Evolutionary conservation across 2,113 vertebrate species (phyloP), one percentile per base, ranked within the genome.

Genomic region (Pygoscelis antarcticus): DNA sequence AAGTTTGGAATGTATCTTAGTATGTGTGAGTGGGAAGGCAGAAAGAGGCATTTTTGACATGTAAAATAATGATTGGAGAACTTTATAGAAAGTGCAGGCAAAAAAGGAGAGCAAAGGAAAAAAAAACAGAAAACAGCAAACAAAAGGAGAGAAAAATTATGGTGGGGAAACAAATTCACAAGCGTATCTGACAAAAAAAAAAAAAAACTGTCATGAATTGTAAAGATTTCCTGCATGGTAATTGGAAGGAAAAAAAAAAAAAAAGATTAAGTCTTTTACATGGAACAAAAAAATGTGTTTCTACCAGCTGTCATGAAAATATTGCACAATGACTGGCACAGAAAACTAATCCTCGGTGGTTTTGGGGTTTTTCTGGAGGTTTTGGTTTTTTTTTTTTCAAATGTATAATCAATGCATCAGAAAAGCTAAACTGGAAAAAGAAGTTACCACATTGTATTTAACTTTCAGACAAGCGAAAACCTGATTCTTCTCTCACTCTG

Each of bases 281-380:
- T 76, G 26, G 38, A 75, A 83, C 60, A 64, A 77, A 92, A 85
- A 89, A 52, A 87, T 9, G 52, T 80, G 78, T 90, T 93, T 90
- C 89, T 86, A 88, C 87, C 92, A 94, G 92, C 92, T 95, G 90
- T 94, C 87, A 92, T 83, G 75, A 96, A 95, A 88, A 94, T 88
- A 75, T 93, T 96, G 95, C 92, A 93, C 95, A 96, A 95, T 86
- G 93, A 90, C 79, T 95, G 93, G 96, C 95, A 86, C 38, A 81
- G 76, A 81, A 96, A 92, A 77, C 44, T 80, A 96, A 89, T 42
- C 82, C 70, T 88, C 57, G 49, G 78, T 0, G 10, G 42, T 52
- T 76, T 4, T 38, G 12, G 13, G 1, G 22, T 77, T 84, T 83
- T 87, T 84, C 74, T 95, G 30, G 74, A 90, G 72, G 62, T 49